Evolutionary conservation across 2,797 vertebrate species (phyloP).

Genomic region (Falco naumanni): DNA sequence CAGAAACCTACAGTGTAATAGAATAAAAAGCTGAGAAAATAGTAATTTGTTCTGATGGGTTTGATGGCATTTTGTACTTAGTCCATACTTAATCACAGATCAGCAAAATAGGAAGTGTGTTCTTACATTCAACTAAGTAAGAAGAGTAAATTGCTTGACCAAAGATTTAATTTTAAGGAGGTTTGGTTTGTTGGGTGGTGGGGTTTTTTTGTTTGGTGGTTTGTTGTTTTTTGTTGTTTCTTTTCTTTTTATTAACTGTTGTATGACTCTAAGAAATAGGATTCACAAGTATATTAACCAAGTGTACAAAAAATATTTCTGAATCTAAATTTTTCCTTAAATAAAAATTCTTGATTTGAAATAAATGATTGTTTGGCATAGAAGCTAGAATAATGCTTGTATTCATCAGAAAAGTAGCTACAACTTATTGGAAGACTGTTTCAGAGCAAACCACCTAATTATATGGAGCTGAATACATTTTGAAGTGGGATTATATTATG

Average conservation of each 20-base stretch:
- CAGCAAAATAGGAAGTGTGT: neutral
- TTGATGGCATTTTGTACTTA: neutral
- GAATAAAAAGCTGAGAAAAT: neutral
- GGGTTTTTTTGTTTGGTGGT: neutral
- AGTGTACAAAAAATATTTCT: neutral
- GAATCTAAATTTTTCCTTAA: neutral
- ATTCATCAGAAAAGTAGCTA: neutral
- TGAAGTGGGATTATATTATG: neutral
- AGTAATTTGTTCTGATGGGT: neutral
- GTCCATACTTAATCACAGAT: neutral
- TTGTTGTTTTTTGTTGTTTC: neutral
- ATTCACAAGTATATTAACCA: neutral
- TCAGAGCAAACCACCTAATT: neutral
- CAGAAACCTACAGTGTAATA: neutral
- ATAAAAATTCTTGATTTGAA: neutral
- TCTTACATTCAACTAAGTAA: neutral
- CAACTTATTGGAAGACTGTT: neutral
- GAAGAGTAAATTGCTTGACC: neutral
- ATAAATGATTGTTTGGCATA: neutral
- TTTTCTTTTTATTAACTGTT: neutral
- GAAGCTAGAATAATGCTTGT: neutral
- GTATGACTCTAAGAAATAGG: neutral
- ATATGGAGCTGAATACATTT: neutral
- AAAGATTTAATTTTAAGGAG: neutral
- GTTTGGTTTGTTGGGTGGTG: neutral